phyloP scores from a whole-genome alignment of 2,888 invertebrate species.

The Achlya flavicornis region DNA sequence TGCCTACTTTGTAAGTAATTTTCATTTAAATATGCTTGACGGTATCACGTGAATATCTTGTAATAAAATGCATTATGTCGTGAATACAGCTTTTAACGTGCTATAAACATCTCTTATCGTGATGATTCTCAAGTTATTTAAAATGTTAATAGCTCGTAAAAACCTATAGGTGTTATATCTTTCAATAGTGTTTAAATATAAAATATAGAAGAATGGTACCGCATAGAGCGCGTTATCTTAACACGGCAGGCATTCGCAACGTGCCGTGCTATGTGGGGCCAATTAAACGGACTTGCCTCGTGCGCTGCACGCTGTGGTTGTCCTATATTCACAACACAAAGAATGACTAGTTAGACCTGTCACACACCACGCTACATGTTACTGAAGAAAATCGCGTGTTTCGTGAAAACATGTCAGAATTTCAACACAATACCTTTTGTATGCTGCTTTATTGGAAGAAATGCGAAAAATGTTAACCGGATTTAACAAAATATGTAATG shows the following conservation, averaged over 20 bases:
- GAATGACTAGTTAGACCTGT: slow-evolving; percentile 39
- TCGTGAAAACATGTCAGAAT: neutral
- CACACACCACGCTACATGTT: slow-evolving; percentile 20
- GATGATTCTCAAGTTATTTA: neutral
- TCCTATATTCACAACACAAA: slow-evolving; percentile 20
- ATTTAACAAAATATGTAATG: too few species aligned
- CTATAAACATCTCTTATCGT: neutral
- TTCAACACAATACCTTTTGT: neutral
- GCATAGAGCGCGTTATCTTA: slow-evolving; percentile 44
- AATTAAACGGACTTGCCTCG: slow-evolving; percentile 48
- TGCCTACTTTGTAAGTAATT: slow-evolving; percentile 29
- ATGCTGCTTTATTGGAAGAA: too few species aligned
- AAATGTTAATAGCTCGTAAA: neutral
- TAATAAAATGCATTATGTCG: slow-evolving; percentile 9
- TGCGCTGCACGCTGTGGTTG: slow-evolving; percentile 29
- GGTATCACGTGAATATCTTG: neutral
- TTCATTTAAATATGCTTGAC: slow-evolving; percentile 15
- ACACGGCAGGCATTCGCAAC: slow-evolving; percentile 32
- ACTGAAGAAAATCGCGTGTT: neutral
- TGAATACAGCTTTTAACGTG: neutral
- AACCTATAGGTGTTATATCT: neutral
- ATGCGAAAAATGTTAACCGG: too few species aligned
- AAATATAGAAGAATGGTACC: neutral
- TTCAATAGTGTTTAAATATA: neutral
- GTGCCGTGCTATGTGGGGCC: slow-evolving; percentile 43